Evolutionary conservation across 1,140 invertebrate genomes (phyloP).

Genomic region (Saccostrea glomerata): DNA sequence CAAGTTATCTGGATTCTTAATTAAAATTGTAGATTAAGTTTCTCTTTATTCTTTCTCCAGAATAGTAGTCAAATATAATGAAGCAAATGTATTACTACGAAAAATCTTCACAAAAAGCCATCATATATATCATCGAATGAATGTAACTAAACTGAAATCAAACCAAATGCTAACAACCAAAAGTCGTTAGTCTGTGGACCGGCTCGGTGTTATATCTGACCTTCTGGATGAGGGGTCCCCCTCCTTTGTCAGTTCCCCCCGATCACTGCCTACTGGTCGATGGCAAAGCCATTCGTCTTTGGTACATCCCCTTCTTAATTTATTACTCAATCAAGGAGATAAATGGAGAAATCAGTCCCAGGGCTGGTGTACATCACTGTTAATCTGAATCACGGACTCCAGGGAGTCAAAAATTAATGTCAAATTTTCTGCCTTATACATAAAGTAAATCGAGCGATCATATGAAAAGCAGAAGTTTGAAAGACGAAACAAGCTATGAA

Average conservation of each 20-base stretch:
- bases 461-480: not conserved
- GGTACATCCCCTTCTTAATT: not conserved
- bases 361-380: not conserved
- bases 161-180: not conserved
- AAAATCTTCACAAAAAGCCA: not conserved
- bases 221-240: not conserved
- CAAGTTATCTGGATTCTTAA: too few relatives aligned
- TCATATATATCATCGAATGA: not conserved
- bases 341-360: not conserved
- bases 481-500: too few relatives aligned
- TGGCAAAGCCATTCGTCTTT: slow-evolving; percentile 11
- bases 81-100: too few relatives aligned
- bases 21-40: too few relatives aligned
- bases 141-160: not conserved
- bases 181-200: not conserved
- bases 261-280: not conserved
- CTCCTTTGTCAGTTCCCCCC: not conserved
- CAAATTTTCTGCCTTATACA: not conserved
- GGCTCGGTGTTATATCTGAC: not conserved
- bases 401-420: slow-evolving; percentile 20
- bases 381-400: not conserved
- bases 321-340: slow-evolving; percentile 1
- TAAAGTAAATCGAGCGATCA: not conserved
- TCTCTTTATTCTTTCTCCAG: too few relatives aligned
- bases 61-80: too few relatives aligned